Base-by-base conservation (phyloP, 2,888 invertebrate genomes). In the Lasioglossum morio region DNA sequence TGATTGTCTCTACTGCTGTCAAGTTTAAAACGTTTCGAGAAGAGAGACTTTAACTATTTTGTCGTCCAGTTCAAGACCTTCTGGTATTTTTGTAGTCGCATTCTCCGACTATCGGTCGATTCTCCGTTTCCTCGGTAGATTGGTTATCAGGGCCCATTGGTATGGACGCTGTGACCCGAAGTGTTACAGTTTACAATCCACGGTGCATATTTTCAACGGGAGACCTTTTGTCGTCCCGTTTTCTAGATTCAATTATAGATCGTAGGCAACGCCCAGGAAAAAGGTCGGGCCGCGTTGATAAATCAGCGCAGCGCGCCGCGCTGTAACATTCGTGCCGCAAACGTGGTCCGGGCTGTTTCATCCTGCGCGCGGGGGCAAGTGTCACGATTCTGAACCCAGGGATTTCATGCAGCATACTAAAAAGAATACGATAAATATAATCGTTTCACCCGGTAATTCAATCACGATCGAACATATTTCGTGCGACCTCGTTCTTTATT, bases 161-260 rank as follows among this genome's bases (percentile, higher is more conserved):
- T 60, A 79, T 79, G 60, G 79, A 79, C 48, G 79, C 43, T 74
- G 43, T 43, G 69, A 37, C 69, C 40, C 43, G 73, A 19, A 37
- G 73, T 48, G 73, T 73, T 79, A 74, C 79, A 23, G 73, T 79
- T 79, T 79, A 79, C 79, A 60, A 79, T 73, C 72, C 37, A 37
- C 78, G 60, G 78, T 16, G 72, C 76, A 81, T 46, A 79, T 84
- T 89, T 81, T 73, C 76, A 74, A 81, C 81, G 74, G n/a, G 69
- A 77, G 72, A 77, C 82, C 81, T 82, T 89, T 85, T 77, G 76
- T 87, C 72, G 75, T 78, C 69, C 23, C 79, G 72, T 88, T 90
- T 88, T 82, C 79, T 82, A 91, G 89, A 92, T 92, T 92, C 88
- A 92, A 92, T 92, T 92, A 92, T 92, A 92, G 90, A 92, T 92